These are phyloP conservation scores for Liparis tanakae DNA, from an alignment of 2,797 vertebrate genomes.

Conservation along the genomic window DNA sequence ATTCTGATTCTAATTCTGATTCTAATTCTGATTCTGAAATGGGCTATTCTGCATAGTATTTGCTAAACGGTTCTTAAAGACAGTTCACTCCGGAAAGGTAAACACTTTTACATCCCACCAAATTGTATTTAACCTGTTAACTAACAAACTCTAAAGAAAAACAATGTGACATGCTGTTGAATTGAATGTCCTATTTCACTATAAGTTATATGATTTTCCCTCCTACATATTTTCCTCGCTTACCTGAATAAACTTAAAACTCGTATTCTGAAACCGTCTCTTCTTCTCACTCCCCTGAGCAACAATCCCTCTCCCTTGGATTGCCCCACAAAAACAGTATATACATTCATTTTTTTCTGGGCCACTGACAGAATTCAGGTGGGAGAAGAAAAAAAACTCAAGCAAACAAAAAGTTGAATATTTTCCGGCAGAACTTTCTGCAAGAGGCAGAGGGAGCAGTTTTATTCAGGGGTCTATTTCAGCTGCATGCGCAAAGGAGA, in stretches of 20 bases:
- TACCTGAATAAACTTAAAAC: slow-evolving; percentile 26
- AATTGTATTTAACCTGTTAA: too few species aligned
- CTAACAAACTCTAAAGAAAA: neutral
- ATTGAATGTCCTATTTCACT: neutral
- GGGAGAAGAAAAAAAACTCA: slow-evolving; percentile 36
- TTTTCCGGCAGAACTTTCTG: slow-evolving; percentile 49
- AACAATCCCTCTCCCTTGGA: slow-evolving; percentile 44
- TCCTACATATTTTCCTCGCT: slow-evolving; percentile 4
- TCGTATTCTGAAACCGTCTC: slow-evolving; percentile 15
- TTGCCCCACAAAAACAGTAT: slow-evolving; percentile 60
- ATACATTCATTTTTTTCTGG: slow-evolving; percentile 71
- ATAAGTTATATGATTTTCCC: neutral
- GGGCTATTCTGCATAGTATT: neutral
- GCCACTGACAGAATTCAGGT: slow-evolving; percentile 61
- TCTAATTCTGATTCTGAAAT: neutral
- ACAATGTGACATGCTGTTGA: neutral
- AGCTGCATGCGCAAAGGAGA: slow-evolving; percentile 40
- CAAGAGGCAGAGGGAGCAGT: slow-evolving; percentile 54
- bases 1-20: too few species aligned
- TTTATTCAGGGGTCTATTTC: slow-evolving; percentile 57
- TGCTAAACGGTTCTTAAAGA: neutral
- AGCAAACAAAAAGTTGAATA: slow-evolving; percentile 71
- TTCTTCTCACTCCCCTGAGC: slow-evolving; percentile 34
- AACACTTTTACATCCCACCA: neutral
- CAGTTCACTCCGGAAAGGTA: neutral